These are phyloP conservation scores for Macrocentrus cingulum DNA, from an alignment of 1,140 invertebrate genomes.

Conservation along the genomic window DNA sequence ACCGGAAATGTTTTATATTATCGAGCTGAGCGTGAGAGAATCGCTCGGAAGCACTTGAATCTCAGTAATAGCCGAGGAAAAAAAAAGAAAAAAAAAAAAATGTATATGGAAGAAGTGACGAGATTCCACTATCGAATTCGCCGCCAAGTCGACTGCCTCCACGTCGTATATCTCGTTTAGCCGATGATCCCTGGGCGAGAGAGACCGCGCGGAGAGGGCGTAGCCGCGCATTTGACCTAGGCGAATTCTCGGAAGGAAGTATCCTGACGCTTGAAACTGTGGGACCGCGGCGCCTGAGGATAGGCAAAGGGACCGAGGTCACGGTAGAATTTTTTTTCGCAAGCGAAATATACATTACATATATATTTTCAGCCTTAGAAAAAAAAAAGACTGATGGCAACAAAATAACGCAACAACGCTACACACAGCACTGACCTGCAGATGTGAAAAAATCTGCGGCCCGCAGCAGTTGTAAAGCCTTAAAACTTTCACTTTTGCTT, in stretches of 20 bases:
- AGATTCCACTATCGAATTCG: slow-evolving; percentile 3
- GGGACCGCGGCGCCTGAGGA: slow-evolving; percentile 18
- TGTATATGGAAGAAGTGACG: neutral
- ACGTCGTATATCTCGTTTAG: slow-evolving; percentile 1
- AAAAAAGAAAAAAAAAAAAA: neutral
- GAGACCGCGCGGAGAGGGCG: neutral
- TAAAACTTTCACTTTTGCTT: too few species aligned
- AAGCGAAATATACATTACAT: too few species aligned
- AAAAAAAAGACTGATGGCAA: too few species aligned
- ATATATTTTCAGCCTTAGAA: too few species aligned
- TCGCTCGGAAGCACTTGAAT: slow-evolving; percentile 9
- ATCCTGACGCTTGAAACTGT: slow-evolving; percentile 13
- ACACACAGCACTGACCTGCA: too few species aligned
- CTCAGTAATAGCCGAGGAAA: neutral
- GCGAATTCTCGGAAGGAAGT: slow-evolving; percentile 17
- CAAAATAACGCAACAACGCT: too few species aligned
- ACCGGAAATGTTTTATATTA: slow-evolving; percentile 11
- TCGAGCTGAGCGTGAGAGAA: slow-evolving; percentile 17
- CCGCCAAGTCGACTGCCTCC: neutral
- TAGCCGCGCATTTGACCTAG: slow-evolving; percentile 18
- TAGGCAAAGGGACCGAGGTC: slow-evolving; percentile 8
- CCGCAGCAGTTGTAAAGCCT: too few species aligned
- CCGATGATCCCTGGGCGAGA: slow-evolving; percentile 1
- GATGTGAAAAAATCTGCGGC: too few species aligned
- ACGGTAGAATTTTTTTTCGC: slow-evolving; percentile 3